Conservation (phyloP, 2,888 invertebrate genomes). For the Nephrotoma guestfalica region DNA sequence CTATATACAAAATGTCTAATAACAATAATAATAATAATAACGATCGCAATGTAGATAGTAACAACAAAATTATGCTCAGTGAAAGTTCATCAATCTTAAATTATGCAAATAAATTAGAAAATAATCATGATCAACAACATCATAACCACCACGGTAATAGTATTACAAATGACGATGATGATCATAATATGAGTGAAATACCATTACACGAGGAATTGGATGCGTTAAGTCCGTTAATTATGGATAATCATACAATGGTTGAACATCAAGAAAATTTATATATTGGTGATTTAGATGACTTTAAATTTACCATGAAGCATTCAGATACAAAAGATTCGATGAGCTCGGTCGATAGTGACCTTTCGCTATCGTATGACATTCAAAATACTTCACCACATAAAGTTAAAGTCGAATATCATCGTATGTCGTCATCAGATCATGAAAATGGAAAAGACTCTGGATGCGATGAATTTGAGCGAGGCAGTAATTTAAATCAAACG, state of each 20-base stretch:
- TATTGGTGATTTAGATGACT: background rate
- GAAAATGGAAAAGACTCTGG: conserved; percentile 51
- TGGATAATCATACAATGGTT: conserved; percentile 27
- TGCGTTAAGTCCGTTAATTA: conserved; percentile 29
- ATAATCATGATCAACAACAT: background rate
- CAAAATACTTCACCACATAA: background rate
- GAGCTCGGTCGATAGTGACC: conserved; percentile 45
- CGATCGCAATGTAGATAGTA: background rate
- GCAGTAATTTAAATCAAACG: conserved; percentile 1
- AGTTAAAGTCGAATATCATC: background rate
- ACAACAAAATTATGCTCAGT: background rate
- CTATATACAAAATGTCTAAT: background rate
- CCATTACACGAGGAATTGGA: conserved; percentile 25
- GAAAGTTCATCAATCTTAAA: conserved; percentile 2
- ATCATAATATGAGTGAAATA: background rate
- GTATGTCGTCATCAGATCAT: conserved; percentile 35
- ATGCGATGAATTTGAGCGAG: conserved; percentile 32
- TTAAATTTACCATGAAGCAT: conserved; percentile 28
- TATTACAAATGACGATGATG: background rate
- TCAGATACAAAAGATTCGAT: conserved; percentile 43
- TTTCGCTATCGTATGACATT: conserved; percentile 39
- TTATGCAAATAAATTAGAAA: background rate
- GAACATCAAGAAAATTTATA: conserved; percentile 18
- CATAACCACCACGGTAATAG: background rate
- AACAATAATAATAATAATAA: background rate